Base-by-base conservation (phyloP, 2,888 invertebrate species). In the Sipha maydis region DNA sequence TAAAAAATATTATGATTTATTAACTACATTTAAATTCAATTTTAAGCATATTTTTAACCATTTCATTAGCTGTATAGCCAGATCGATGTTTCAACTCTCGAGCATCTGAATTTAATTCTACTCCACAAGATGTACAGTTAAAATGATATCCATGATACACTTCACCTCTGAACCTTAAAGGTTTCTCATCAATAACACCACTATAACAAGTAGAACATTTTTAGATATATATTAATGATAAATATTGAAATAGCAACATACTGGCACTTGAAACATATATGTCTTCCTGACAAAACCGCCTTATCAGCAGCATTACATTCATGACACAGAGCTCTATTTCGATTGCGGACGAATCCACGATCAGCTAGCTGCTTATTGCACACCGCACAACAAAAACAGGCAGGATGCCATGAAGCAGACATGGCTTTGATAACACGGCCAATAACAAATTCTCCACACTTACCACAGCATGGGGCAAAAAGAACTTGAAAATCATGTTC, bases 111-210 rank as follows among this genome's bases (percentile, higher is more conserved):
- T 98, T 99, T 90, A 99, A 93, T 92, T 99, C 99, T 21, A 95
- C 93, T 76, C 96, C 96, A 92, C 97, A 97, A 0, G 96, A 95
- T 75, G 98, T 96, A 92, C 99, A 99, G 92, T 97, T 98, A 93
- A 99, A 99, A 92, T 99, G 99, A 93, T 99, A 99, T 0, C 99
- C 98, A 93, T 99, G 99, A 93, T 98, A 99, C 73, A 98, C 97
- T 93, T 99, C 99, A 78, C 98, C 98, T 77, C 97, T 95, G 93
- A 96, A 98, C 90, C 96, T 95, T 91, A 98, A 93, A 1, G 97
- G 98, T 91, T 96, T 96, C 90, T 97, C 97, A 92, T 98, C 98
- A 91, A 98, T 97, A 76, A 97, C 94, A 4, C 97, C 96, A 92
- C 97, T 97, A 91, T 61, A 92, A 90, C 82, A 71, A 80, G 48